Percentiles rank a stretch among this genome's conserved stretches.
These are phyloP conservation scores for Toxotes lorentzi DNA, from an alignment of 2,797 vertebrate species.

Conservation along the genomic window DNA sequence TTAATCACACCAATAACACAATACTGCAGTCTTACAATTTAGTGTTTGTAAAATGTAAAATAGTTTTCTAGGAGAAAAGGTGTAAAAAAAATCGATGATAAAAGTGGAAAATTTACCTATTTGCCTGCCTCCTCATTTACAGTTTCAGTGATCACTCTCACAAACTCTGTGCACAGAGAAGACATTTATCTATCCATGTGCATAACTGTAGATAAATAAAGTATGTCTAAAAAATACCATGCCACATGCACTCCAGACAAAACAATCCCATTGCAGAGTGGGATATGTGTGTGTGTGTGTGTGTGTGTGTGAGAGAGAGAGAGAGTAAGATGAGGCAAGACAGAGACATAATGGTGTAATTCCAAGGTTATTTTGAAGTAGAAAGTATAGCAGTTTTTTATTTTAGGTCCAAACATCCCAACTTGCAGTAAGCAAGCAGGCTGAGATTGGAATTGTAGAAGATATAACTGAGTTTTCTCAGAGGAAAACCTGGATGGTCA, in stretches of 20 bases:
- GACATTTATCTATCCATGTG: background rate
- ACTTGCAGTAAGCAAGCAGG: background rate
- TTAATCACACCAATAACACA: background rate
- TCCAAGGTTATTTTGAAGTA: slow-evolving; percentile 28
- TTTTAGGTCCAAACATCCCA: background rate
- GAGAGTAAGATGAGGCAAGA: slow-evolving; percentile 30
- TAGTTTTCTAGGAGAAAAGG: background rate
- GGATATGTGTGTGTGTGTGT: too few relatives aligned
- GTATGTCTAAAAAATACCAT: background rate
- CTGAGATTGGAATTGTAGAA: background rate
- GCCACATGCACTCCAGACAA: background rate
- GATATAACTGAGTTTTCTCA: background rate
- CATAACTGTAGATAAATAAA: background rate
- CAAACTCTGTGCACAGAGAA: background rate
- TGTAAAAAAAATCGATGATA: background rate
- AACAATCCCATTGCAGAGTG: background rate
- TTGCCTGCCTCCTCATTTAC: slow-evolving; percentile 5
- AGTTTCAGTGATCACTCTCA: background rate
- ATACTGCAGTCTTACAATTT: background rate
- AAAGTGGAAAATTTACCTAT: background rate
- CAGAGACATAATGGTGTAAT: slow-evolving; percentile 28
- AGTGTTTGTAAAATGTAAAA: background rate
- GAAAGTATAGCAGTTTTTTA: slow-evolving; percentile 7
- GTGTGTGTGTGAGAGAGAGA: background rate
- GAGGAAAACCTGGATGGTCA: background rate